Evolutionary conservation across 2,113 vertebrate species (phyloP), one percentile per base, ranked within the genome.

Genomic region (Myrmophylax atrothorax): DNA sequence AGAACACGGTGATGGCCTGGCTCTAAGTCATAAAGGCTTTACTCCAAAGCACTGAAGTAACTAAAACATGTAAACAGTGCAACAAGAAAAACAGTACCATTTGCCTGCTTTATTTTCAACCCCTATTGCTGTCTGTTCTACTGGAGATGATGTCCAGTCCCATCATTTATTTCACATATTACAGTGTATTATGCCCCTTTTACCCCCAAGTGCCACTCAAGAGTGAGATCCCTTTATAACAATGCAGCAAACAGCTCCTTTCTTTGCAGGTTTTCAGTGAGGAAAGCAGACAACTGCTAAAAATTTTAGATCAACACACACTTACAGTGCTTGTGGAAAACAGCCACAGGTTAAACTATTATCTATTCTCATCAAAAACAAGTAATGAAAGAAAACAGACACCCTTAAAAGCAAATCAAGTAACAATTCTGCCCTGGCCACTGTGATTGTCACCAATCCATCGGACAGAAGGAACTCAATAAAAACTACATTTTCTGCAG

Each of bases 401-500:
- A 53, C 60, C 92, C 86, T 94, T 49, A 97, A 79, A 89, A 95
- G 69, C 49, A 83, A 96, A 60, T 78, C 87, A 87, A 96, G 77
- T 79, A 94, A 94, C 29, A 96, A 86, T 52, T 87, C 42, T 88
- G 70, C 68, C 70, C 33, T 19, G 6, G 74, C 31, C 62, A 55
- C 52, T 97, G 84, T 89, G 66, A 92, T 94, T 89, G 87, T 38
- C 90, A 94, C 29, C 66, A 91, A 81, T 47, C 80, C 96, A 87
- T 79, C 47, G 56, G 38, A 89, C 5, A 77, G 67, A 40, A 84
- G 50, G 66, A 87, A 75, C 66, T 95, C 78, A 87, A 84, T 68
- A 95, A 94, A 70, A 96, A 93, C 20, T 46, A 94, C 81, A 50
- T 79, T 93, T 97, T 97, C 89, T 92, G 35, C 62, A 74, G 59